These are phyloP conservation scores for Syritta pipiens DNA, from an alignment of 2,888 invertebrate genomes.

Conservation along the genomic window DNA sequence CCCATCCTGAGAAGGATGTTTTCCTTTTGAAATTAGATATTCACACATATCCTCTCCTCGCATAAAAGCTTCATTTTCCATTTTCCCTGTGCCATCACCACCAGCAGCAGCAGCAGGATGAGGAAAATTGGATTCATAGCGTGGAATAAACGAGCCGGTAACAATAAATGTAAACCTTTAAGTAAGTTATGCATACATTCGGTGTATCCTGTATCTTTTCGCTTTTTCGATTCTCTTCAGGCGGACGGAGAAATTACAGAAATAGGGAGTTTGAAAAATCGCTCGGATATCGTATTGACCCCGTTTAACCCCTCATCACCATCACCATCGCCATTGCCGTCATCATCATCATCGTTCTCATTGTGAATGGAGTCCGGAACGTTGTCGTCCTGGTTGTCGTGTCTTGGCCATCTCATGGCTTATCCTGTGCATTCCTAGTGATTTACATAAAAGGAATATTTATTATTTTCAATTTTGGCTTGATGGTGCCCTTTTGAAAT, in stretches of 20 bases:
- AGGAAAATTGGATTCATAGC: slow-evolving; percentile 49
- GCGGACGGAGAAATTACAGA: slow-evolving; percentile 9
- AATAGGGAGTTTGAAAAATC: slow-evolving; percentile 25
- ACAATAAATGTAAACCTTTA: slow-evolving; percentile 54
- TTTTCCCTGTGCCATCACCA: background rate
- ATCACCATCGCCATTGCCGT: slow-evolving; percentile 21
- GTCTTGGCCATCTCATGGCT: slow-evolving; percentile 19
- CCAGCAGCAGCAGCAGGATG: background rate
- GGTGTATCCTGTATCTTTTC: slow-evolving; percentile 7
- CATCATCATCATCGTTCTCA: slow-evolving; percentile 6
- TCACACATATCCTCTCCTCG: slow-evolving; percentile 25
- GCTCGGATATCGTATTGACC: slow-evolving; percentile 21
- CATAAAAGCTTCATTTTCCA: slow-evolving; percentile 29
- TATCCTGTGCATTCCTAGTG: slow-evolving; percentile 19
- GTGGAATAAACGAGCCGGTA: slow-evolving; percentile 39
- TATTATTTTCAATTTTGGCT: slow-evolving; percentile 55
- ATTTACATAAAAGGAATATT: slow-evolving; percentile 58
- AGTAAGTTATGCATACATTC: slow-evolving; percentile 53
- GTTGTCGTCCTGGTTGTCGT: background rate
- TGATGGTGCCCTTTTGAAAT: slow-evolving; percentile 36
- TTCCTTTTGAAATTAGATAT: slow-evolving; percentile 53
- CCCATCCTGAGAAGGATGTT: slow-evolving; percentile 39
- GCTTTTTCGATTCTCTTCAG: background rate
- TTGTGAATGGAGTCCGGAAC: background rate
- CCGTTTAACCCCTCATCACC: slow-evolving; percentile 43